Base-by-base conservation (phyloP, 92 coral and sea anemone species). In the Ricordea florida region DNA sequence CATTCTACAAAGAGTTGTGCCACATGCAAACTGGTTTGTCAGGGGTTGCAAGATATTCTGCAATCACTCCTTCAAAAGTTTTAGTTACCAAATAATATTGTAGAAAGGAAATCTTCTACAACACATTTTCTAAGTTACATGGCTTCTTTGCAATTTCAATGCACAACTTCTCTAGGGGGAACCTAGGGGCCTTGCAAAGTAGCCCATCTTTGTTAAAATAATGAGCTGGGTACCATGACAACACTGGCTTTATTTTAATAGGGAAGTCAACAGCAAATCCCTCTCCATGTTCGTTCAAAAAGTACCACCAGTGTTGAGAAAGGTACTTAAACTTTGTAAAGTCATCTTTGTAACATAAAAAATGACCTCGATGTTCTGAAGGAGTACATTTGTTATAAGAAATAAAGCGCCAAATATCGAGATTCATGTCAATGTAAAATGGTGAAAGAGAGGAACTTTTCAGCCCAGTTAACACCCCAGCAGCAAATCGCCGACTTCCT, bases 211-310 rank as follows among this genome's bases (percentile, higher is more conserved):
- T 55, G n/a, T 44, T 50, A 16, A 28, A 78, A 56, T 51, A 38
- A 68, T 68, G 64, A 9, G 37, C 69, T 28, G 50, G 28, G 18
- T 62, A 64, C 60, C 82, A 75, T 9, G 46, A 60, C 58, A 59
- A 36, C 61, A 47, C 45, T 11, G 72, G 81, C 31, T 74, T 74
- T 21, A 48, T 42, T 33, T 47, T 66, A 5, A 76, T 20, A 8
- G 74, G 68, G 32, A 66, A n/a, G n/a, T n/a, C n/a, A n/a, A n/a
- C n/a, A n/a, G n/a, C n/a, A n/a, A n/a, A n/a, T n/a, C n/a, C n/a
- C 38, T 72, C 65, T 4, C 90, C 86, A 78, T 72, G 62, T 45
- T 71, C 72, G 57, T 85, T 33, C 3, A 78, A 43, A 44, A 40
- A 58, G 72, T 64, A n/a, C n/a, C n/a, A n/a, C n/a, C n/a, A n/a